These are phyloP conservation scores for Agriotes lineatus DNA, from an alignment of 2,888 invertebrate genomes.

Conservation along the genomic window DNA sequence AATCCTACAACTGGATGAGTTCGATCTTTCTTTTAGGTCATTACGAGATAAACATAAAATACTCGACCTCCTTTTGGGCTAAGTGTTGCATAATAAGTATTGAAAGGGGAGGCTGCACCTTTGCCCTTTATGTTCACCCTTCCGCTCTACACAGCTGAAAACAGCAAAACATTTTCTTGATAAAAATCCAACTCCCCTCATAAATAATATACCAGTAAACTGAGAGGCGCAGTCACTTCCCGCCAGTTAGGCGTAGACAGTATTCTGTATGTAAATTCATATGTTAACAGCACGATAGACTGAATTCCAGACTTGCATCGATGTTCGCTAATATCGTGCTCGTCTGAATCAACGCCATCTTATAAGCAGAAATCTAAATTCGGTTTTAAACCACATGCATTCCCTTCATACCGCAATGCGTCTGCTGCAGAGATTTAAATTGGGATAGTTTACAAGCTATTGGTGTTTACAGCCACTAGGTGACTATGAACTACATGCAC, in stretches of 20 bases:
- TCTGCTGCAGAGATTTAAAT: constrained; percentile 30
- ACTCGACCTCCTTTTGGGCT: constrained; percentile 3
- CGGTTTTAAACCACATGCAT: constrained; percentile 24
- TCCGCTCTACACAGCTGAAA: neutral
- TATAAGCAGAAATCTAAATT: constrained; percentile 5
- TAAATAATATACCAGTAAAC: too few species aligned
- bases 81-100: neutral
- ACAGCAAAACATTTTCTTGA: too few species aligned
- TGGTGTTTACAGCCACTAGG: constrained; percentile 28
- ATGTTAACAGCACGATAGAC: too few species aligned
- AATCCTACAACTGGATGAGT: constrained; percentile 27
- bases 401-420: constrained; percentile 30
- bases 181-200: too few species aligned
- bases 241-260: too few species aligned
- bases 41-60: constrained; percentile 16
- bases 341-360: neutral
- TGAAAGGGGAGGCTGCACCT: neutral
- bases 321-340: too few species aligned
- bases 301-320: too few species aligned
- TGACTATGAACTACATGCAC: constrained; percentile 16
- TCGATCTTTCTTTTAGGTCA: constrained; percentile 17
- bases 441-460: constrained; percentile 24
- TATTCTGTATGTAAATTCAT: too few species aligned
- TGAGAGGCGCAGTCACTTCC: too few species aligned
- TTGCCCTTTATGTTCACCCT: too few species aligned